Evolutionary conservation across 1,140 invertebrate species (phyloP).

Genomic region (Ganaspis sp.): DNA sequence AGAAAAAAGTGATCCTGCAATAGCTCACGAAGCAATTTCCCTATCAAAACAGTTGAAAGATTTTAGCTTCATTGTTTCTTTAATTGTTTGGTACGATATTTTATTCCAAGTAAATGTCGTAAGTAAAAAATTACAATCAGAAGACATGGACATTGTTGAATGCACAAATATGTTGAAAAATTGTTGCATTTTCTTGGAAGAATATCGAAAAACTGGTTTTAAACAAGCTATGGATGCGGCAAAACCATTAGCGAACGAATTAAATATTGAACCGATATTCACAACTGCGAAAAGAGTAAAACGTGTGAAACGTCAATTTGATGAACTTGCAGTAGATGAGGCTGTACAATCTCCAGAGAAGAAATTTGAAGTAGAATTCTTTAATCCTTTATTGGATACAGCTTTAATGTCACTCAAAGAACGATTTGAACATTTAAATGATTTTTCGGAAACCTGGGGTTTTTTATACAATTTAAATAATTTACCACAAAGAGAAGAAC

Average conservation of each 20-base stretch:
- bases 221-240: slow-evolving; percentile 58
- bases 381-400: slow-evolving; percentile 40
- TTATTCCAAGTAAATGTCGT: slow-evolving; percentile 57
- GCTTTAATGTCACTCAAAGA: slow-evolving; percentile 39
- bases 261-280: background rate
- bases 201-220: slow-evolving; percentile 59
- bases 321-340: slow-evolving; percentile 17
- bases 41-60: slow-evolving; percentile 47
- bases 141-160: slow-evolving; percentile 51
- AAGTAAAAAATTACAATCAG: slow-evolving; percentile 58
- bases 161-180: slow-evolving; percentile 57
- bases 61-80: slow-evolving; percentile 53
- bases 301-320: background rate
- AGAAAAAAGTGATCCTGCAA: slow-evolving; percentile 50
- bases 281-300: background rate
- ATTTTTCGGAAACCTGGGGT: slow-evolving; percentile 38
- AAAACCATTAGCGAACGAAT: slow-evolving; percentile 4
- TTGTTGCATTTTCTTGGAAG: slow-evolving; percentile 58
- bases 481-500: slow-evolving; percentile 39
- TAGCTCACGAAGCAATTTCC: slow-evolving; percentile 51
- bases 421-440: slow-evolving; percentile 40
- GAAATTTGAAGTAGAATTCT: slow-evolving; percentile 43
- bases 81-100: slow-evolving; percentile 63
- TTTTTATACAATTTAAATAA: slow-evolving; percentile 40
- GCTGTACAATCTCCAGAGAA: slow-evolving; percentile 41